Conservation (phyloP, 2,888 invertebrate species). For the Pachycephus smyrnensis region DNA sequence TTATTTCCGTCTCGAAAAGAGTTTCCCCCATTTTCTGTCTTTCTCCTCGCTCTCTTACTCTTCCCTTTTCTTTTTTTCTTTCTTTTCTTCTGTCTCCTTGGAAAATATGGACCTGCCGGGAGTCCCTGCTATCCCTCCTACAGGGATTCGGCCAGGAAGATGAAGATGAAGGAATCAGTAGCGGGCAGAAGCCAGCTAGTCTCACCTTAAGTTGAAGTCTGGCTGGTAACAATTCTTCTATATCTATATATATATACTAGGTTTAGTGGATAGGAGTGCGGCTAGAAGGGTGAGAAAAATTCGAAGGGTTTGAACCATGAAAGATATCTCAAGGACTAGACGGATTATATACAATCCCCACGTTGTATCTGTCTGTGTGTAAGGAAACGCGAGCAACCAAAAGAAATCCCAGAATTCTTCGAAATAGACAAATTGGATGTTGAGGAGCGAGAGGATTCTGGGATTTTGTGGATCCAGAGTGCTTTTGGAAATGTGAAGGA, state of each 20-base stretch:
- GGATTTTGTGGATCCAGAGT: not conserved
- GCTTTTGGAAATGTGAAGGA: not conserved
- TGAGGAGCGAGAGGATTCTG: not conserved
- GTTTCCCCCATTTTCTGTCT: not conserved
- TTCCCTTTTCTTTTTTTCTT: not conserved
- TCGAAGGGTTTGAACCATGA: not conserved
- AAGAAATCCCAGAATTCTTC: not conserved
- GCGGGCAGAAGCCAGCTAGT: not conserved
- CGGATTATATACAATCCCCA: not conserved
- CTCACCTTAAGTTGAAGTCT: not conserved
- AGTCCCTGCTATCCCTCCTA: not conserved
- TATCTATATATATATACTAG: not conserved
- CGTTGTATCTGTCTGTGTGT: not conserved
- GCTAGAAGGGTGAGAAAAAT: not conserved
- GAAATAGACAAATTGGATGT: not conserved
- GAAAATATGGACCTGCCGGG: not conserved
- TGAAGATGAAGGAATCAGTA: not conserved
- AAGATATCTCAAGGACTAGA: not conserved
- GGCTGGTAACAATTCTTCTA: not conserved
- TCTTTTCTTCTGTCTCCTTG: slow-evolving; percentile 9
- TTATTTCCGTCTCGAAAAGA: not conserved
- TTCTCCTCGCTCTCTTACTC: not conserved
- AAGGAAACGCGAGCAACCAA: not conserved
- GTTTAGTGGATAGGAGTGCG: not conserved
- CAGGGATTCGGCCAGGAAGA: not conserved